These are phyloP conservation scores for Tyto alba DNA, from an alignment of 2,113 vertebrate genomes.

Conservation along the genomic window DNA sequence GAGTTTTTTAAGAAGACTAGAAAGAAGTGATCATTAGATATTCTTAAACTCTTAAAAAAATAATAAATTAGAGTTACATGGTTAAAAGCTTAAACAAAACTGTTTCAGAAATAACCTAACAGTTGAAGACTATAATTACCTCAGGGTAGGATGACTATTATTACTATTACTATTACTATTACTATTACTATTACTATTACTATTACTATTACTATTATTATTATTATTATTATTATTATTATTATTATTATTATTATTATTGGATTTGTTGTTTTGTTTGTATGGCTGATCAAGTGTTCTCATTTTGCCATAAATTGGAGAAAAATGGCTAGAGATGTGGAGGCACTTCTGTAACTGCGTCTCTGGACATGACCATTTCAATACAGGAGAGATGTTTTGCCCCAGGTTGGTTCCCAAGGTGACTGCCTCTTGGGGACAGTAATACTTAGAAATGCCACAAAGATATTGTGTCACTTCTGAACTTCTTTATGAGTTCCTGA, in stretches of 20 bases:
- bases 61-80: background rate
- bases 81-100: background rate
- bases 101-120: background rate
- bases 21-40: background rate
- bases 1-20: background rate
- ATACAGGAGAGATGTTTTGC: background rate
- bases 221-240: background rate
- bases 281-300: background rate
- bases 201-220: no score
- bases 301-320: background rate
- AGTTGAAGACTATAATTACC: background rate
- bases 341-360: background rate
- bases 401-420: background rate
- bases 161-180: no score
- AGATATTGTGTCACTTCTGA: background rate
- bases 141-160: background rate
- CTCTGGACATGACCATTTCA: background rate
- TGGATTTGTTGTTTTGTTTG: background rate
- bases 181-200: background rate
- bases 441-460: background rate
- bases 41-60: background rate
- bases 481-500: background rate
- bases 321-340: background rate
- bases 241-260: background rate
- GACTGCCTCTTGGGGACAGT: background rate